Percentiles rank a stretch among this genome's conserved stretches.
Conservation (phyloP, 2,113 vertebrate species). For the Cisticola juncidis region DNA sequence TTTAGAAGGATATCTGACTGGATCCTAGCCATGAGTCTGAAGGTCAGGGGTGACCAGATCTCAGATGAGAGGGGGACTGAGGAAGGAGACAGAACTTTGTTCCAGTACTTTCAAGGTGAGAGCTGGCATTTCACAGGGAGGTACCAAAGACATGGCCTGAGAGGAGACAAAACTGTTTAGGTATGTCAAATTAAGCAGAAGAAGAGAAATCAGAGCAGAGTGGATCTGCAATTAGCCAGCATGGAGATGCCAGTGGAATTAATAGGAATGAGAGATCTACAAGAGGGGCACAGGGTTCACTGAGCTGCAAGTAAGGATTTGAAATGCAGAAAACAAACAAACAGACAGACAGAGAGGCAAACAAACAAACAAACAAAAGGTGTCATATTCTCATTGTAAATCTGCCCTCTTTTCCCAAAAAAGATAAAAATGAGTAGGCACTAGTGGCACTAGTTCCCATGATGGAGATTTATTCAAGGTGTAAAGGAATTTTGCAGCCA, state of each 20-base stretch:
- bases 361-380: background rate
- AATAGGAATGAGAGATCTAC: background rate
- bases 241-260: fast-evolving
- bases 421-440: background rate
- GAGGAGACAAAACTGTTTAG: background rate
- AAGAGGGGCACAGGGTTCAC: background rate
- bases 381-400: background rate
- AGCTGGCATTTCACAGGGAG: background rate
- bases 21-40: background rate
- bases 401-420: background rate
- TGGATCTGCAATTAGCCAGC: background rate
- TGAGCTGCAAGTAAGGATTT: background rate
- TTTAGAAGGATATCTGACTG: background rate
- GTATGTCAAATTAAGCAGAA: background rate
- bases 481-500: background rate
- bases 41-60: fast-evolving
- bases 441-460: background rate
- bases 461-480: background rate
- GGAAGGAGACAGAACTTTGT: background rate
- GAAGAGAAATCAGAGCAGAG: background rate
- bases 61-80: background rate
- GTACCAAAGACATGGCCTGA: background rate
- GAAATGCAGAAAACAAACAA: background rate
- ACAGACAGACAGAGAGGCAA: no score
- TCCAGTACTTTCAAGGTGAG: background rate